phyloP scores from a whole-genome alignment of 2,888 invertebrate species.

The Rhagonycha lutea region DNA sequence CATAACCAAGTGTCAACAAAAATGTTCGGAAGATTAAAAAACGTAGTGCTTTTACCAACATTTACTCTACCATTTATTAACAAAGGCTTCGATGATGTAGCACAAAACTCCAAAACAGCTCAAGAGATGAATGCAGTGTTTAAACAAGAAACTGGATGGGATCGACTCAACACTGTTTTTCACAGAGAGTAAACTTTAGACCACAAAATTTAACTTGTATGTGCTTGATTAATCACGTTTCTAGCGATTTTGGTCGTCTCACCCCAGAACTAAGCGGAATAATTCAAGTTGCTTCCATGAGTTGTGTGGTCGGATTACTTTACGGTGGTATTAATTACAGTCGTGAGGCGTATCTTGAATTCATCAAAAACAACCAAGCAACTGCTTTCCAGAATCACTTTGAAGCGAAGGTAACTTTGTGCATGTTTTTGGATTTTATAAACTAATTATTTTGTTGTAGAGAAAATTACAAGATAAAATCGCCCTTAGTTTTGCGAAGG shows the following conservation, averaged over 20 bases:
- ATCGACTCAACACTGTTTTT: constrained; percentile 24
- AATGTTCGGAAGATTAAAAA: neutral
- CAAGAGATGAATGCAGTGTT: constrained; percentile 13
- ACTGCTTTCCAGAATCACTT: constrained; percentile 67
- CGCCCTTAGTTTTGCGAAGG: constrained; percentile 70
- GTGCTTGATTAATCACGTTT: constrained; percentile 40
- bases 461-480: constrained; percentile 73
- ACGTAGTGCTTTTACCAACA: neutral
- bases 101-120: constrained; percentile 22
- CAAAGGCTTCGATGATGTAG: constrained; percentile 16
- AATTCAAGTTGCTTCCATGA: constrained; percentile 63
- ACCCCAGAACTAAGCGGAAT: constrained; percentile 67
- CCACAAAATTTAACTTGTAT: neutral
- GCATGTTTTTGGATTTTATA: constrained; percentile 1
- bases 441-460: constrained; percentile 52
- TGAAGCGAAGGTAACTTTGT: constrained; percentile 66
- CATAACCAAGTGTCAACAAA: constrained; percentile 2
- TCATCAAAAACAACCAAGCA: constrained; percentile 76
- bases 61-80: neutral
- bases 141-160: constrained; percentile 26
- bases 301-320: constrained; percentile 65
- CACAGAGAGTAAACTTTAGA: constrained; percentile 17
- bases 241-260: constrained; percentile 67
- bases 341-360: constrained; percentile 64
- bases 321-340: constrained; percentile 69